A percentile compares a stretch with the other conserved stretches of the same genome.
Evolutionary conservation across 2,888 invertebrate genomes (phyloP).

Genomic region (Trachelus troglodyta): DNA sequence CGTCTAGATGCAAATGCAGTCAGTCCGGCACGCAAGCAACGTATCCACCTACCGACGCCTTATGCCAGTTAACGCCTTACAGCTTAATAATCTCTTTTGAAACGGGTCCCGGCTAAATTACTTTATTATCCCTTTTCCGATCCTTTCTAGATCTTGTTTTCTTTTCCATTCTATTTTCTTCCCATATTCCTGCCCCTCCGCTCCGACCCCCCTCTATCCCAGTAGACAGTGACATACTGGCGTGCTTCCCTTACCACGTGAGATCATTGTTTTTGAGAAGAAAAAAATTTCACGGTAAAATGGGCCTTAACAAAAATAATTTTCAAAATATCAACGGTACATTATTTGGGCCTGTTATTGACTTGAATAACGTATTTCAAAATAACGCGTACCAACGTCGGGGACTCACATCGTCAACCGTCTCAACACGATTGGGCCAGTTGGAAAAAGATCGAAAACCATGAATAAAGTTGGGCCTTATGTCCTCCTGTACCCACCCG

Average conservation of each 20-base stretch:
- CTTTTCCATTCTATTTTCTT: background rate
- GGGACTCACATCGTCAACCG: background rate
- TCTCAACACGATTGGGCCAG: background rate
- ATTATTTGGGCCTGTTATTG: background rate
- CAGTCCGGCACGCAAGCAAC: conserved; percentile 61
- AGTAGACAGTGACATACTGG: background rate
- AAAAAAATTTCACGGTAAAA: background rate
- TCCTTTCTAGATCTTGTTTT: background rate
- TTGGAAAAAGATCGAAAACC: background rate
- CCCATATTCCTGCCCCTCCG: background rate
- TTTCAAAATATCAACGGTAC: background rate
- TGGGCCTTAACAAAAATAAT: background rate
- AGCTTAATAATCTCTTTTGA: conserved; percentile 62
- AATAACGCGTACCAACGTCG: too few relatives aligned
- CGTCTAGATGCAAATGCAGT: conserved; percentile 66
- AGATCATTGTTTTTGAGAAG: too few relatives aligned
- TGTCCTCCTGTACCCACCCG: background rate
- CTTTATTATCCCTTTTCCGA: conserved; percentile 51
- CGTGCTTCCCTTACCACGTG: background rate
- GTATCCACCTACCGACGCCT: conserved; percentile 64
- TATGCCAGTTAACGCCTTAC: conserved; percentile 67
- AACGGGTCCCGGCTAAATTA: conserved; percentile 45
- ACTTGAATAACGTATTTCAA: background rate
- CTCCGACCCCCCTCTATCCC: background rate
- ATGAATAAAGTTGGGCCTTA: background rate